A percentile compares a stretch with the other conserved stretches of the same genome.
phyloP scores from a whole-genome alignment of 2,888 invertebrate genomes.

The Alcis repandata region DNA sequence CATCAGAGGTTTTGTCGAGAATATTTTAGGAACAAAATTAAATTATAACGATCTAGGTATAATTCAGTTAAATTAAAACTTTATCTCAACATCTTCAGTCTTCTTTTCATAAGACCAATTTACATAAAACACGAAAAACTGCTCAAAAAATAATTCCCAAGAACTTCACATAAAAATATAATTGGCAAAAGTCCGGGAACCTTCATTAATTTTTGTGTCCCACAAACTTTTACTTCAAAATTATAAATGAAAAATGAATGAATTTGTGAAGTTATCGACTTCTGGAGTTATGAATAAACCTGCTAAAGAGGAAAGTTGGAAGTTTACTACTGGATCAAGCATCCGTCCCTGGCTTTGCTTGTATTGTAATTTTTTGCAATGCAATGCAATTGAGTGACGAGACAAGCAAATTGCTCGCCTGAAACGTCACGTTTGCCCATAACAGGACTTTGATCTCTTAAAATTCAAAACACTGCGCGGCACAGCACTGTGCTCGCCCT shows the following conservation, averaged over 20 bases:
- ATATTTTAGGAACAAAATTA: background rate
- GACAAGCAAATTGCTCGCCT: too few relatives aligned
- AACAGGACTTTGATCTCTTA: too few relatives aligned
- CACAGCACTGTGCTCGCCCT: too few relatives aligned
- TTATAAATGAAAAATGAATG: constrained; percentile 20
- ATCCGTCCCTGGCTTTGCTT: background rate
- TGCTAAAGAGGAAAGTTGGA: constrained; percentile 4
- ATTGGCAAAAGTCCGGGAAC: constrained; percentile 16
- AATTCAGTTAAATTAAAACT: background rate
- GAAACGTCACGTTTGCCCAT: too few relatives aligned
- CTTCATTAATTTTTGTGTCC: constrained; percentile 25
- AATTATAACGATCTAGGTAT: background rate
- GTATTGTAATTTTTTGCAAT: too few relatives aligned
- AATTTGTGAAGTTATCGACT: constrained; percentile 26
- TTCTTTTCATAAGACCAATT: background rate
- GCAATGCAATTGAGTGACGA: too few relatives aligned
- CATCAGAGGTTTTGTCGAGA: background rate
- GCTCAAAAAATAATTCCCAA: constrained; percentile 3
- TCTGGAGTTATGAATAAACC: constrained; percentile 1
- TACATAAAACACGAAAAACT: background rate
- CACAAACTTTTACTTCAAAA: constrained; percentile 14
- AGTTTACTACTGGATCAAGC: background rate
- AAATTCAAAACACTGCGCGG: too few relatives aligned
- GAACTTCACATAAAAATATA: constrained; percentile 19
- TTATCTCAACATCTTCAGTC: background rate